A percentile compares a stretch with the other conserved stretches of the same genome.
Conservation (phyloP, 2,888 invertebrate genomes). For the Drosophila pseudotakahashii region DNA sequence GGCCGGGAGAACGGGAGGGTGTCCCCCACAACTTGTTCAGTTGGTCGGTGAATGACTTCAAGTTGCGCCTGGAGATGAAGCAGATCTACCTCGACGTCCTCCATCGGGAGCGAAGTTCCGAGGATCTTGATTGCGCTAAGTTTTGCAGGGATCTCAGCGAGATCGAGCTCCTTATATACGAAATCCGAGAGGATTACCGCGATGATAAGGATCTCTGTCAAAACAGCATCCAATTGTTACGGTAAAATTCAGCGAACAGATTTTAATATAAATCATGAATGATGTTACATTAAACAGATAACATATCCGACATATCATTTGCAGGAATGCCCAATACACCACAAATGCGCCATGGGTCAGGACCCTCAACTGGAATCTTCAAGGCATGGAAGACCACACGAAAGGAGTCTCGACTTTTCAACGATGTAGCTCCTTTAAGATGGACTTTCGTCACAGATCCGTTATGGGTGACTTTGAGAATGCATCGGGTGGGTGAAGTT, state of each 20-base stretch:
- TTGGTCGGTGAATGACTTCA: conserved; percentile 59
- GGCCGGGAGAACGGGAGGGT: conserved; percentile 39
- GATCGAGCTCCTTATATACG: conserved; percentile 25
- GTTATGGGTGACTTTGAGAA: not conserved
- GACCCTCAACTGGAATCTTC: not conserved
- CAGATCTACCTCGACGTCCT: conserved; percentile 58
- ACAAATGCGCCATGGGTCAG: not conserved
- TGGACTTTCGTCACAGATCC: not conserved
- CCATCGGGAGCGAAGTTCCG: conserved; percentile 18
- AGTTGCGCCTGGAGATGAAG: conserved; percentile 25
- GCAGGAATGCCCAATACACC: not conserved
- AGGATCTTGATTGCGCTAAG: conserved; percentile 53
- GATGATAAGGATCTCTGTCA: conserved; percentile 32
- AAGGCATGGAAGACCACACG: not conserved
- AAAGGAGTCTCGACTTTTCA: not conserved
- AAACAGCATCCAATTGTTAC: not conserved
- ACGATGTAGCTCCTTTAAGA: not conserved
- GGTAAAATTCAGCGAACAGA: conserved; percentile 1
- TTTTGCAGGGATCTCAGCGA: conserved; percentile 54
- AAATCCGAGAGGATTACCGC: conserved; percentile 34
- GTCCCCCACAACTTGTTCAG: conserved; percentile 51
- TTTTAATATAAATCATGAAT: no score
- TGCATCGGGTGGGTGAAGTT: conserved; percentile 4
- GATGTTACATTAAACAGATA: no score
- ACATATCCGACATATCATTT: not conserved